Percentiles rank a stretch among this genome's conserved stretches.
Evolutionary conservation across 2,797 vertebrate species (phyloP).

Genomic region (Anabas testudineus): DNA sequence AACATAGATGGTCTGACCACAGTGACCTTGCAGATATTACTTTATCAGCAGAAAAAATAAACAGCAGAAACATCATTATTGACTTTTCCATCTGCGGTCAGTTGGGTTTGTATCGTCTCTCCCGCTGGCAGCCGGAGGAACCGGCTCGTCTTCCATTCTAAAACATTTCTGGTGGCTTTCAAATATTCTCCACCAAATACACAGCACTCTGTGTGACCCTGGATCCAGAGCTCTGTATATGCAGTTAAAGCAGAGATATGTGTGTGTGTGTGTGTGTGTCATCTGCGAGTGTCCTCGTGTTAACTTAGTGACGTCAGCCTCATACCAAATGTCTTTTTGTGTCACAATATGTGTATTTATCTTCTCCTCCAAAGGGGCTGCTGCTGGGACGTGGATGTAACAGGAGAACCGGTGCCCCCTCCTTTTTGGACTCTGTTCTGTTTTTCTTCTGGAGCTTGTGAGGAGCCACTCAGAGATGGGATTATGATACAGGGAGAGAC

Average conservation of each 20-base stretch:
- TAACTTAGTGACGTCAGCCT: conserved; percentile 40
- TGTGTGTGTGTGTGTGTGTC: conserved; percentile 10
- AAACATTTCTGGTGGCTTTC: conserved; percentile 32
- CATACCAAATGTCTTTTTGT: conserved; percentile 1
- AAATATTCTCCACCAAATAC: conserved; percentile 17
- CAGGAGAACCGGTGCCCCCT: conserved; percentile 14
- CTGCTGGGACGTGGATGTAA: conserved; percentile 38
- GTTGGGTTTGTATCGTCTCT: conserved; percentile 18
- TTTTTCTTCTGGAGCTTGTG: conserved; percentile 43
- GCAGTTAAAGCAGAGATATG: neutral
- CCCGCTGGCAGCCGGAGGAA: conserved; percentile 19
- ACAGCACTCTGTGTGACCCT: conserved; percentile 9
- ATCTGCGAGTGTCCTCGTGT: conserved; percentile 14
- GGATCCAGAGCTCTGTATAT: neutral
- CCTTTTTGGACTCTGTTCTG: conserved; percentile 14
- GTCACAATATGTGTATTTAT: conserved; percentile 21
- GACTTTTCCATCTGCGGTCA: conserved; percentile 48
- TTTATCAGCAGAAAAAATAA: conserved; percentile 54
- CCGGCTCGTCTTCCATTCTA: conserved; percentile 36
- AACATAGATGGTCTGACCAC: conserved; percentile 16
- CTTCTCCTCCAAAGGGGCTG: conserved; percentile 31
- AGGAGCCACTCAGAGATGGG: conserved; percentile 4
- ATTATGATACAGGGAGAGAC: neutral
- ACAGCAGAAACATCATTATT: conserved; percentile 40
- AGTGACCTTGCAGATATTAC: conserved; percentile 20